Evolutionary conservation across 1,140 invertebrate species (phyloP), one percentile per base, ranked within the genome.

Genomic region (Leptopilina boulardi): DNA sequence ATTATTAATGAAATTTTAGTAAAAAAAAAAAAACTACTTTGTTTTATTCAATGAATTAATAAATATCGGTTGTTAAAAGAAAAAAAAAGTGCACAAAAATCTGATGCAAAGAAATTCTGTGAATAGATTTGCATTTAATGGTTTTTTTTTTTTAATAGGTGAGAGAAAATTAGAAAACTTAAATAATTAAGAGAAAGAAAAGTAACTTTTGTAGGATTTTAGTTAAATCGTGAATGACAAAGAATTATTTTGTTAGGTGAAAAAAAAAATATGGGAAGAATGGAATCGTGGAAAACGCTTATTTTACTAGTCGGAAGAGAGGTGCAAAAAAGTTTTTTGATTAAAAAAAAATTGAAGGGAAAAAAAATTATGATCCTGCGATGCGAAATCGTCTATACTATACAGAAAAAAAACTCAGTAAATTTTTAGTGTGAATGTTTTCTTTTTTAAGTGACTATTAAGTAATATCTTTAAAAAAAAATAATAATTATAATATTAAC

Each of bases 361-460:
- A 38, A 38, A 38, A 38, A 38, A 38, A 38, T 38, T 38, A 66
- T 30, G 30, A 30, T 30, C 59, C 59, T 66, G 23, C 21, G 21
- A 66, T 66, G 59, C 59, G 23, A 66, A 66, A 66, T 66, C 59
- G 59, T 66, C 23, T 11, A 66, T 15, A 66, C 21, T 19, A 18
- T 23, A 11, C 54, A 19, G 73, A 80, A 85, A 75, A 79, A 81
- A 76, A 83, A 77, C 71, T 84, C 79, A 79, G 81, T 76, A 85
- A 86, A 87, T 85, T 84, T 87, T 84, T 87, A 83, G 80, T 83
- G 78, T 83, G 80, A 86, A 85, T 86, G 83, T 86, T 86, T 75
- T 86, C 74, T 47, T 84, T 84, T 80, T 76, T 86, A 85, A 82
- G 80, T 75, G 72, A 84, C 73, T 82, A 84, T 84, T 80, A 80